Conservation (phyloP, 2,888 invertebrate species). For the Pandemis heparana region DNA sequence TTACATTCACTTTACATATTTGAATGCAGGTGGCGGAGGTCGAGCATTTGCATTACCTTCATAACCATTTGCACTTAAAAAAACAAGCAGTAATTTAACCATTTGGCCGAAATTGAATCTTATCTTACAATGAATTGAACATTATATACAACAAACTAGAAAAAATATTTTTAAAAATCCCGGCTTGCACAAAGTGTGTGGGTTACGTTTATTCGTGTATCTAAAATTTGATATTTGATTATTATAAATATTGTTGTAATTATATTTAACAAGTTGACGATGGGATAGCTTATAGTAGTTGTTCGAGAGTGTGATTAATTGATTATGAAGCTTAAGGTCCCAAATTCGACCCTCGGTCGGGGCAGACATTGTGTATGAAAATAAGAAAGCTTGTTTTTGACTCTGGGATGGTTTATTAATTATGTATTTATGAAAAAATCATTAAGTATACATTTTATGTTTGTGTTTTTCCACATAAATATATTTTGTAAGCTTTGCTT, state of each 20-base stretch:
- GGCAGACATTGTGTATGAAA: too few relatives aligned
- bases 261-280: too few relatives aligned
- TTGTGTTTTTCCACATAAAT: too few relatives aligned
- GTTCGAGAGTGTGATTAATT: too few relatives aligned
- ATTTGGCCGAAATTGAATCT: neutral
- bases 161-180: neutral
- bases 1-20: neutral
- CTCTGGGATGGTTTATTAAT: too few relatives aligned
- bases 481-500: too few relatives aligned
- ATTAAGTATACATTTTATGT: too few relatives aligned
- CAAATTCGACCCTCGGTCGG: neutral
- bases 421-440: too few relatives aligned
- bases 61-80: slow-evolving; percentile 20
- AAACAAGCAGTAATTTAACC: neutral
- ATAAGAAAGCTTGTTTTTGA: too few relatives aligned
- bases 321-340: neutral
- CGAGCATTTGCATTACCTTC: slow-evolving; percentile 35
- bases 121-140: neutral
- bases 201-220: neutral
- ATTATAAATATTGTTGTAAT: too few relatives aligned
- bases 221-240: too few relatives aligned
- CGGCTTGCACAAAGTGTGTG: neutral
- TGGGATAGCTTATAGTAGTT: too few relatives aligned
- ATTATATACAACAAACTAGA: neutral
- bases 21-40: slow-evolving; percentile 14